Evolutionary conservation across 2,888 invertebrate species (phyloP).

Genomic region (Trisateles emortualis): DNA sequence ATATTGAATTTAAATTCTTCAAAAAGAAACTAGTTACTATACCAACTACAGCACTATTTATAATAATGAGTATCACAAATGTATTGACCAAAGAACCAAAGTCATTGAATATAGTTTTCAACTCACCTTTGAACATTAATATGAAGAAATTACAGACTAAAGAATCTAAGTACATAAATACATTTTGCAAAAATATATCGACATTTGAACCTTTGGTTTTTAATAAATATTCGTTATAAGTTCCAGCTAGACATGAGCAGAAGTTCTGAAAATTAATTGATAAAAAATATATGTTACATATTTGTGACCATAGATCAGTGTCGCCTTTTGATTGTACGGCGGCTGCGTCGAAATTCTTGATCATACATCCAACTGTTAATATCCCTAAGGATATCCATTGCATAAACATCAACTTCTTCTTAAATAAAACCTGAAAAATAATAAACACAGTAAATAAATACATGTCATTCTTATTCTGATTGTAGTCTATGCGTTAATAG

Average conservation of each 20-base stretch:
- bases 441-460: not conserved
- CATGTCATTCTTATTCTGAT: not conserved
- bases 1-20: constrained; percentile 96
- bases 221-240: constrained; percentile 97
- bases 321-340: constrained; percentile 66
- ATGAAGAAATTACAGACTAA: constrained; percentile 95
- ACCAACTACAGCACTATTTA: constrained; percentile 96
- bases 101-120: constrained; percentile 87
- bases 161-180: constrained; percentile 98
- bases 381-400: constrained; percentile 97
- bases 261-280: constrained; percentile 93
- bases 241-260: constrained; percentile 97
- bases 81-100: constrained; percentile 87
- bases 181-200: constrained; percentile 96
- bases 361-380: constrained; percentile 95
- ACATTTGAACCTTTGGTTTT: constrained; percentile 94
- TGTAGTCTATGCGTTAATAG: not conserved
- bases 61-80: constrained; percentile 92
- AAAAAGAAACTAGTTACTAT: constrained; percentile 98
- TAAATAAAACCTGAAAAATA: constrained; percentile 92
- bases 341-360: constrained; percentile 92
- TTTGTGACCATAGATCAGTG: constrained; percentile 67
- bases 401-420: constrained; percentile 91
- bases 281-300: constrained; percentile 88
- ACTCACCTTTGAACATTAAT: constrained; percentile 89